Evolutionary conservation across 1,140 invertebrate species (phyloP), one percentile per base, ranked within the genome.

Genomic region (Centruroides sculpturatus): DNA sequence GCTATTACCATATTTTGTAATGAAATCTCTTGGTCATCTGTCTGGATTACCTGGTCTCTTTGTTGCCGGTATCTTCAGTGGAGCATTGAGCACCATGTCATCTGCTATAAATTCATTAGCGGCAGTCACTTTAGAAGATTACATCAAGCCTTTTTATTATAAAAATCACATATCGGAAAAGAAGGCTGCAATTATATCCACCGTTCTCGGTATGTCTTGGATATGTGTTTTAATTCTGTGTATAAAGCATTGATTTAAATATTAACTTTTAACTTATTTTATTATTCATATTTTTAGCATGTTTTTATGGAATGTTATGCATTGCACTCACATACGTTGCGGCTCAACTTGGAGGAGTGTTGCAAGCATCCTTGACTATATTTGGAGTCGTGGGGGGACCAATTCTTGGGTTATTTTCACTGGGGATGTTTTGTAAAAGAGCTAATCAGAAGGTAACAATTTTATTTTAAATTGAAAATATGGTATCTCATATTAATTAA

Each of bases 101-200:
- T 88, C 89, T 8, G 80, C 85, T 35, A 74, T 91, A 46, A 92
- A 92, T 73, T 87, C 88, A 10, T 74, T 92, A 34, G 84, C 89
- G 11, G 88, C 89, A 11, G 86, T 92, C n/a, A 89, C 86, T 2
- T 77, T 90, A 59, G 85, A 89, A 69, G 89, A 92, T 74, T 89
- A 88, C 68, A 71, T 87, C 3, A 10, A 47, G 35, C 64, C 60
- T 5, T 5, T 59, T 4, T 59, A 47, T 36, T 59, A 61, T n/a
- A 54, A 48, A 34, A 35, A 51, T 41, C 41, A 8, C 1, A 34
- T 50, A 3, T 56, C 56, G 4, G 63, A 64, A 13, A 59, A 11
- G 35, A 51, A 46, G 53, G 46, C 59, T 34, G 58, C 56, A 3
- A 35, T 60, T 11, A 57, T 64, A 54, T 62, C 66, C n/a, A 69